Evolutionary conservation across 2,113 vertebrate genomes (phyloP).

Genomic region (Spilogale gracilis): DNA sequence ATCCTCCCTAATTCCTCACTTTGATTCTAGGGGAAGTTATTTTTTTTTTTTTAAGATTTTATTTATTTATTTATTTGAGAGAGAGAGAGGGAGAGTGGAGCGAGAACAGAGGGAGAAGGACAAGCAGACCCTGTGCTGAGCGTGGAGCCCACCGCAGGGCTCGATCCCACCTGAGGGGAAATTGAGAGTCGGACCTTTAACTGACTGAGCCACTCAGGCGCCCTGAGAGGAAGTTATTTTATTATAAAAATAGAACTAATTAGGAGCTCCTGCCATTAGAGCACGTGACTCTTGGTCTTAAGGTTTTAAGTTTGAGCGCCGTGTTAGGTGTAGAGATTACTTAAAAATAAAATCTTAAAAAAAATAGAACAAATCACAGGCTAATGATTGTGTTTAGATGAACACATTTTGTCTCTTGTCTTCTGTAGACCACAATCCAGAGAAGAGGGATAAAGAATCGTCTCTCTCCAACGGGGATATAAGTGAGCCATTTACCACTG

Average conservation of each 20-base stretch:
- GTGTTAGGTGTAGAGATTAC: neutral
- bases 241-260: neutral
- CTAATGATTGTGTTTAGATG: neutral
- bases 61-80: neutral
- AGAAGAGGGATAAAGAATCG: neutral
- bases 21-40: neutral
- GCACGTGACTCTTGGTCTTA: neutral
- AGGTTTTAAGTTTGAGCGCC: neutral
- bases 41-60: neutral
- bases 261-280: neutral
- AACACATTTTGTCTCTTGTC: neutral
- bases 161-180: neutral
- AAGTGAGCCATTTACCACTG: accelerated
- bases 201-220: neutral
- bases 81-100: neutral
- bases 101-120: neutral
- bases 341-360: neutral
- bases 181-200: neutral
- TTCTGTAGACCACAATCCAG: neutral
- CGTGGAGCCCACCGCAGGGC: neutral
- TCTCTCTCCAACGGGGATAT: neutral
- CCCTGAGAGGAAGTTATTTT: neutral
- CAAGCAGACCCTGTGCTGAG: neutral
- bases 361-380: neutral
- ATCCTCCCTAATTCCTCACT: neutral